Evolutionary conservation across 2,888 invertebrate genomes (phyloP).

Genomic region (Antitype chi): DNA sequence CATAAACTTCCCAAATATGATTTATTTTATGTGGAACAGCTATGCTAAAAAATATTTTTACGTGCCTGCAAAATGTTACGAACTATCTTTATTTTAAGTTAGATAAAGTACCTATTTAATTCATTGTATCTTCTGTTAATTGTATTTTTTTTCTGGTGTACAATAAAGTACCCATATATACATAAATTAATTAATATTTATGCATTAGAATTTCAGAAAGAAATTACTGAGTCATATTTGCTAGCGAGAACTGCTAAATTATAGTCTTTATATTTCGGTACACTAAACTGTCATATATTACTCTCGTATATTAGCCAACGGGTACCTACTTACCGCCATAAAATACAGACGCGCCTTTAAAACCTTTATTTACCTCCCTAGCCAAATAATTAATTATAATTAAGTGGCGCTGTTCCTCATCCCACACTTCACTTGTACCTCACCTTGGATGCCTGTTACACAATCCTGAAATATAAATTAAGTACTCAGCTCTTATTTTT

Average conservation of each 20-base stretch:
- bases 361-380: constrained; percentile 10
- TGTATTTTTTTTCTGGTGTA: too few relatives aligned
- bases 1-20: background rate
- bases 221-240: background rate
- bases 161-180: too few relatives aligned
- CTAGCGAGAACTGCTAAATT: too few relatives aligned
- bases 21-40: background rate
- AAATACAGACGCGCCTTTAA: background rate
- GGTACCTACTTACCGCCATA: background rate
- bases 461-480: constrained; percentile 9
- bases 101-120: background rate
- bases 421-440: constrained; percentile 1
- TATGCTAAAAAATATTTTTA: background rate
- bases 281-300: background rate
- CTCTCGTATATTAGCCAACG: background rate
- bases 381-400: constrained; percentile 19
- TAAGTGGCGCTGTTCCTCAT: constrained; percentile 10
- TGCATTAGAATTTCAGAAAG: background rate
- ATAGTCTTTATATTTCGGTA: background rate
- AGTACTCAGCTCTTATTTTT: background rate
- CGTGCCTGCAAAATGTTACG: background rate
- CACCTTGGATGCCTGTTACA: background rate
- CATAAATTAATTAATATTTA: too few relatives aligned
- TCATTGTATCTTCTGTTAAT: too few relatives aligned
- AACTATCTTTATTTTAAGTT: background rate